Base-by-base conservation (phyloP, 2,888 invertebrate species). In the Maniola hyperantus region DNA sequence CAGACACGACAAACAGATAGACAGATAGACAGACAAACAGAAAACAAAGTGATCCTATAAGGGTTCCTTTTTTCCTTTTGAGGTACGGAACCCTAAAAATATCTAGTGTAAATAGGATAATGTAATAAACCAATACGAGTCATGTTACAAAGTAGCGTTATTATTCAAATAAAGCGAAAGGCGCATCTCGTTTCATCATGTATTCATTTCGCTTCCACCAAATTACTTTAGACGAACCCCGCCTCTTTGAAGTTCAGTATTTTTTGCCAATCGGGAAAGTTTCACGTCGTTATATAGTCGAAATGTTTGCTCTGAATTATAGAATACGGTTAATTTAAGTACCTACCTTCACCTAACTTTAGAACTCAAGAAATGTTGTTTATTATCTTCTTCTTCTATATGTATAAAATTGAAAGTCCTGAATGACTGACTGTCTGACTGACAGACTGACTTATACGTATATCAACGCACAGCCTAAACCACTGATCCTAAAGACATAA, bases 191-290 rank as follows among this genome's bases (percentile, higher is more conserved):
- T 59, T 59, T 59, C 46, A 59, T 59, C 59, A 59, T 48, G 59
- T 59, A 59, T 59, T 59, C 59, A 59, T 59, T 57, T 59, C 34
- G 59, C 15, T 34, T n/a, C 46, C 15, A 48, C 33, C 48, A 48
- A 59, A 59, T 59, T 59, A 48, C 59, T 46, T 48, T 6, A 33
- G 11, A 15, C 34, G 48, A 48, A 34, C 15, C 15, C 59, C 59
- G 59, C 59, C 59, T 18, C 48, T 59, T 59, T 48, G 59, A 48
- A 59, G 59, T 59, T 59, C 59, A 48, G 34, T 59, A 59, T 48
- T 59, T 59, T 59, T 59, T 59, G 46, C 59, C 59, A 59, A 48
- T 48, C 59, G 59, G 34, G 20, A 46, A 33, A 42, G 46, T 59
- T 33, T 59, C 15, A 48, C 34, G 59, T 48, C 46, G n/a, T 34